These are phyloP conservation scores for Drosophila pseudoobscura DNA, from an alignment of 1,140 invertebrate species.

Conservation along the genomic window DNA sequence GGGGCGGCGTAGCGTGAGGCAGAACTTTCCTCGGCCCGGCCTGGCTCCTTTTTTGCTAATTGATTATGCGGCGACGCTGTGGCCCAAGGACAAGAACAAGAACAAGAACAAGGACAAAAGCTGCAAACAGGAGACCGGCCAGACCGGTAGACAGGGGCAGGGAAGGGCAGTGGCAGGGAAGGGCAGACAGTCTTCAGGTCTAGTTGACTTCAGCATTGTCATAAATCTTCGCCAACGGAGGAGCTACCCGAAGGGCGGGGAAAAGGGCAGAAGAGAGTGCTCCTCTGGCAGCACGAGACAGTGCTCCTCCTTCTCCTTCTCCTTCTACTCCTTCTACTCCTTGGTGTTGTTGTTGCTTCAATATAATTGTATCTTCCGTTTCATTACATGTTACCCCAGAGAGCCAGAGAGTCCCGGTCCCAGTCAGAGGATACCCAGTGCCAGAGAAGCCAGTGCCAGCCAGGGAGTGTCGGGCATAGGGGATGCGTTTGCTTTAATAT, in stretches of 20 bases:
- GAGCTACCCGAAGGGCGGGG: constrained; percentile 1
- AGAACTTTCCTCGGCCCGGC: constrained; percentile 19
- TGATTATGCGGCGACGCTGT: constrained; percentile 41
- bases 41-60: constrained; percentile 27
- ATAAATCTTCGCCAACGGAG: constrained; percentile 37
- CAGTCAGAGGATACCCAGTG: not conserved
- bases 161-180: not conserved
- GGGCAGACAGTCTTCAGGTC: constrained; percentile 41
- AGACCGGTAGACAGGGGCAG: not conserved
- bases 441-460: too few species aligned
- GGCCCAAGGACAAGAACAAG: constrained; percentile 37
- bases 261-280: constrained; percentile 8
- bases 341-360: constrained; percentile 25
- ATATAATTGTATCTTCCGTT: constrained; percentile 78
- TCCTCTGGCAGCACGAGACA: constrained; percentile 30
- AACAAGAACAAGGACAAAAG: constrained; percentile 28
- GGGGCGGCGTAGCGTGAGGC: constrained; percentile 12
- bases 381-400: constrained; percentile 66
- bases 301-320: constrained; percentile 21
- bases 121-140: not conserved
- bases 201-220: constrained; percentile 44
- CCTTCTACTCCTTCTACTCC: too few species aligned
- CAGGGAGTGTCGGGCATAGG: too few species aligned
- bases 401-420: constrained; percentile 15
- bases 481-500: too few species aligned